phyloP scores from a whole-genome alignment of 2,113 vertebrate genomes.

The Cyphomyrus plagiostoma region DNA sequence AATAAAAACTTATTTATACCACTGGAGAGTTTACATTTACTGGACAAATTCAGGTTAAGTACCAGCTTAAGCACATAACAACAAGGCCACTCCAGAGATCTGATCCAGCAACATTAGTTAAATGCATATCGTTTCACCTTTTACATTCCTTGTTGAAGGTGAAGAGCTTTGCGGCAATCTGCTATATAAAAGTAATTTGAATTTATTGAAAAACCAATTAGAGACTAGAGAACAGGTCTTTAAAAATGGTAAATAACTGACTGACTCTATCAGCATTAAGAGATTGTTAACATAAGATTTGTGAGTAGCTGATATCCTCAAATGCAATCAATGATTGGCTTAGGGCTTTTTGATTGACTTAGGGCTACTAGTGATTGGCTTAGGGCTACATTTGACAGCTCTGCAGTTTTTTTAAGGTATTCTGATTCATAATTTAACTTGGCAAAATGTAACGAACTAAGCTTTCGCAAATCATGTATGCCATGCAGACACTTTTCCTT shows the following conservation, averaged over 20 bases:
- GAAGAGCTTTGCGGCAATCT: background rate
- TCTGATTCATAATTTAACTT: background rate
- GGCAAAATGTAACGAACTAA: background rate
- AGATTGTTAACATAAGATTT: background rate
- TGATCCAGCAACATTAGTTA: background rate
- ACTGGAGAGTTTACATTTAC: background rate
- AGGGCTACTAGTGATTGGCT: background rate
- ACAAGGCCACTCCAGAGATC: background rate
- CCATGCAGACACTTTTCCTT: background rate
- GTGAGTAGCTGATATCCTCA: background rate
- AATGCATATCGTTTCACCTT: background rate
- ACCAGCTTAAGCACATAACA: background rate
- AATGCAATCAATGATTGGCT: background rate
- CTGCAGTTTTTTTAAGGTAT: background rate
- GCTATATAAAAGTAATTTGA: background rate
- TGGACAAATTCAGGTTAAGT: background rate
- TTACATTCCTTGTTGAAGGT: background rate
- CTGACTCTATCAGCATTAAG: background rate
- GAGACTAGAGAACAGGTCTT: background rate
- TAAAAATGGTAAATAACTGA: background rate
- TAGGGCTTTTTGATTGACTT: background rate
- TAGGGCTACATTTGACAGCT: background rate
- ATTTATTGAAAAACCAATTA: background rate
- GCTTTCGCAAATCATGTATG: background rate
- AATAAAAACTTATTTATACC: background rate